A percentile compares a stretch with the other conserved stretches of the same genome.
These are phyloP conservation scores for Malurus splendens DNA, from an alignment of 2,797 vertebrate genomes.

Conservation along the genomic window DNA sequence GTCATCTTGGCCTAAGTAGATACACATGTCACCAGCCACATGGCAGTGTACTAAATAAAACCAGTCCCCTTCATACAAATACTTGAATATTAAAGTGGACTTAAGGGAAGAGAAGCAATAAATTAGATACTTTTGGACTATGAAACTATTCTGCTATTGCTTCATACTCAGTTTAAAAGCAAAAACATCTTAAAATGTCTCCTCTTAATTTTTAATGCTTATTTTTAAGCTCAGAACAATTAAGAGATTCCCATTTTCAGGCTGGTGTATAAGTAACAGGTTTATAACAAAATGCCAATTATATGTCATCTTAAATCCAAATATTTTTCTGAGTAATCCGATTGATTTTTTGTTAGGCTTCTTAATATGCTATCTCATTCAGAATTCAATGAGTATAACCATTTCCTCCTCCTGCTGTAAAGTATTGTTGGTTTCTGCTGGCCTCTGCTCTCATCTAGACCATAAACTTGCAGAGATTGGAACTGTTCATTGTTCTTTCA, in stretches of 20 bases:
- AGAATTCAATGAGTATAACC: background rate
- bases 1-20: conserved; percentile 69
- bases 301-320: background rate
- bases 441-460: background rate
- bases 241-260: background rate
- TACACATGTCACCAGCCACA: conserved; percentile 63
- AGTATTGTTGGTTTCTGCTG: background rate
- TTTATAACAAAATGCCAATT: background rate
- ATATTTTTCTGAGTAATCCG: background rate
- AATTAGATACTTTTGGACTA: background rate
- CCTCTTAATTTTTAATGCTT: background rate
- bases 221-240: background rate
- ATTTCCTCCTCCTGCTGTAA: background rate
- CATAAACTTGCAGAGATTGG: background rate
- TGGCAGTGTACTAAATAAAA: conserved; percentile 32
- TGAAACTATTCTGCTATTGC: background rate
- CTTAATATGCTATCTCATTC: background rate
- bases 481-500: background rate
- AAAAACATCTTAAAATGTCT: background rate
- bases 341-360: background rate
- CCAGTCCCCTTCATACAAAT: conserved; percentile 34
- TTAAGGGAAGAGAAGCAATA: conserved; percentile 35
- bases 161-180: background rate
- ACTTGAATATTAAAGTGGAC: conserved; percentile 26
- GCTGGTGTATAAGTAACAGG: accelerated